These are phyloP conservation scores for Cephalopachus bancanus DNA, from an alignment of 2,797 vertebrate genomes.

Conservation along the genomic window DNA sequence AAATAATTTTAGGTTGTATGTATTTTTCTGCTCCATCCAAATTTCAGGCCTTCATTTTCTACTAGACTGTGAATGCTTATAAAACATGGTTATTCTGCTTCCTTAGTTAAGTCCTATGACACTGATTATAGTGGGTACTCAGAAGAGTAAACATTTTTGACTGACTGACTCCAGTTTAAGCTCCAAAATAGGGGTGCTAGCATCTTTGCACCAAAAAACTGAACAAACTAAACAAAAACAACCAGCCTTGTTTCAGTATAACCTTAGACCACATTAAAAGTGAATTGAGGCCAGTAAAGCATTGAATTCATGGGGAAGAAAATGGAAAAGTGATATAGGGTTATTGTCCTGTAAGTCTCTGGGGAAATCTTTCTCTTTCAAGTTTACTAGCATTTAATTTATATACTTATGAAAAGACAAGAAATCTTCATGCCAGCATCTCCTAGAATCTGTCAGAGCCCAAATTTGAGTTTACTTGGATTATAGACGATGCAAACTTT, in stretches of 20 bases:
- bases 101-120: not conserved
- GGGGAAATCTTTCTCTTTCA: constrained; percentile 59
- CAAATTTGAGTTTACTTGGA: constrained; percentile 56
- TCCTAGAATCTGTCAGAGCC: not conserved
- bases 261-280: constrained; percentile 36
- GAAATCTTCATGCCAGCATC: not conserved
- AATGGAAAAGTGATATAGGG: not conserved
- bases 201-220: constrained; percentile 62
- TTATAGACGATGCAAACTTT: constrained; percentile 29
- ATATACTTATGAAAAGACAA: not conserved
- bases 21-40: constrained; percentile 16
- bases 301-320: not conserved
- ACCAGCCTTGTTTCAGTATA: constrained; percentile 41
- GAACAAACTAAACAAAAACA: constrained; percentile 41
- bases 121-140: not conserved
- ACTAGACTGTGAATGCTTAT: not conserved
- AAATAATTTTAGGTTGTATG: not conserved
- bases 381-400: constrained; percentile 42
- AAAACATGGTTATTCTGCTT: constrained; percentile 12
- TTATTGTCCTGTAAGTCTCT: not conserved
- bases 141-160: constrained; percentile 49
- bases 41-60: not conserved
- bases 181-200: constrained; percentile 35
- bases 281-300: constrained; percentile 30
- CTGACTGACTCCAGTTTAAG: constrained; percentile 18